Percentiles rank a stretch among this genome's conserved stretches.
Conservation (phyloP, 2,113 vertebrate genomes). For the Epinephelus moara region DNA sequence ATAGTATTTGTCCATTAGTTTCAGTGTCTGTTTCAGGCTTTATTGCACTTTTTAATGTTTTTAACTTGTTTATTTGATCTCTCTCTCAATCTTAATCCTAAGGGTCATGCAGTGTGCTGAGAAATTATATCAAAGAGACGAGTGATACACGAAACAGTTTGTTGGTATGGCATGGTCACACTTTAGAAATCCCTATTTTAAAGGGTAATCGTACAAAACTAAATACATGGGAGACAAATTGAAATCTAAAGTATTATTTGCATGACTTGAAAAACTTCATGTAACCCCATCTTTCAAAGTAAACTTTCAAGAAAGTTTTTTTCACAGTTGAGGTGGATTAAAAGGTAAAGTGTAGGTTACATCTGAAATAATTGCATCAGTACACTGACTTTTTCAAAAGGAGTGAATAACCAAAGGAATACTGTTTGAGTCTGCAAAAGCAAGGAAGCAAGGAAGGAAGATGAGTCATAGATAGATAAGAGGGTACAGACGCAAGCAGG, state of each 20-base stretch:
- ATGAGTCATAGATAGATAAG: slow-evolving; percentile 52
- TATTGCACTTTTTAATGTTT: neutral
- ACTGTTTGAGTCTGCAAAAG: slow-evolving; percentile 13
- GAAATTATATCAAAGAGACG: neutral
- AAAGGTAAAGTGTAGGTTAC: slow-evolving; percentile 1
- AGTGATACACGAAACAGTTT: neutral
- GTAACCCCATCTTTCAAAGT: neutral
- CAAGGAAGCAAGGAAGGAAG: slow-evolving; percentile 8
- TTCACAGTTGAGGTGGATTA: neutral
- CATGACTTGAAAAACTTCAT: neutral
- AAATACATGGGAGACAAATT: neutral
- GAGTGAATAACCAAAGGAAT: slow-evolving; percentile 15
- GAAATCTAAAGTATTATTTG: neutral
- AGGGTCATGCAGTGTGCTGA: neutral
- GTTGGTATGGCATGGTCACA: neutral
- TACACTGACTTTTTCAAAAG: slow-evolving; percentile 27
- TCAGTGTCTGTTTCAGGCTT: too few species aligned
- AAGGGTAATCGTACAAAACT: neutral
- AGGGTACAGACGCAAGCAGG: slow-evolving; percentile 10
- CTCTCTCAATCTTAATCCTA: neutral
- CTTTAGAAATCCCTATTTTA: neutral
- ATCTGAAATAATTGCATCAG: neutral
- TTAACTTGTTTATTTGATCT: slow-evolving; percentile 16
- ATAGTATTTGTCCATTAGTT: too few species aligned
- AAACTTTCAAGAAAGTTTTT: neutral